Conservation (phyloP, 2,113 vertebrate species). For the Lamprologus callipterus region DNA sequence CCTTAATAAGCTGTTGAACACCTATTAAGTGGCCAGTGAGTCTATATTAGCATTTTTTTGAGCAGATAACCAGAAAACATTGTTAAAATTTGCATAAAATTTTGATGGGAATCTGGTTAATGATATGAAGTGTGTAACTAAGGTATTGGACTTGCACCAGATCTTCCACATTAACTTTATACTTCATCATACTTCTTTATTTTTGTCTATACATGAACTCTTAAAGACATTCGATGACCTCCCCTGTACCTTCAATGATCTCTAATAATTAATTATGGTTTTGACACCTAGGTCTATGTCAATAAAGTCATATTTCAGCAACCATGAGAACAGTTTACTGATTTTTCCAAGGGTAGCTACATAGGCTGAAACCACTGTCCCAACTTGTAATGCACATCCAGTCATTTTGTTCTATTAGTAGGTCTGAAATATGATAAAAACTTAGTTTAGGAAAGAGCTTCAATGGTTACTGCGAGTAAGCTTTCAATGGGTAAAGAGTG, state of each 20-base stretch:
- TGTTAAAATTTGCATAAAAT: background rate
- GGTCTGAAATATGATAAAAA: background rate
- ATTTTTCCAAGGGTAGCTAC: background rate
- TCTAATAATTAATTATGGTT: background rate
- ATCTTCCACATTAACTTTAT: background rate
- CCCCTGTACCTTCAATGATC: background rate
- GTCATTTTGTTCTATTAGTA: background rate
- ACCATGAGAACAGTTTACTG: background rate
- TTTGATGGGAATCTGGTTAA: background rate
- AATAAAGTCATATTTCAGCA: background rate
- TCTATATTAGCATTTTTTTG: background rate
- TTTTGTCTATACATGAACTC: background rate
- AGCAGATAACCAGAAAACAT: background rate
- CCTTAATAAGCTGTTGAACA: background rate
- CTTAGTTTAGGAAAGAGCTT: background rate
- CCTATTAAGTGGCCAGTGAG: background rate
- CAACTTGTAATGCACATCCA: background rate
- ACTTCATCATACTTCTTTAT: background rate
- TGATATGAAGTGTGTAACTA: background rate
- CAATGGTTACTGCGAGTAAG: background rate
- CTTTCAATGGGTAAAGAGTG: background rate
- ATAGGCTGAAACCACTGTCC: background rate
- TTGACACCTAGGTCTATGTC: background rate
- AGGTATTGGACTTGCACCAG: background rate
- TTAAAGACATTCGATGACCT: background rate